These are phyloP conservation scores for Atherinomorus stipes DNA, from an alignment of 2,113 vertebrate genomes.

Conservation along the genomic window DNA sequence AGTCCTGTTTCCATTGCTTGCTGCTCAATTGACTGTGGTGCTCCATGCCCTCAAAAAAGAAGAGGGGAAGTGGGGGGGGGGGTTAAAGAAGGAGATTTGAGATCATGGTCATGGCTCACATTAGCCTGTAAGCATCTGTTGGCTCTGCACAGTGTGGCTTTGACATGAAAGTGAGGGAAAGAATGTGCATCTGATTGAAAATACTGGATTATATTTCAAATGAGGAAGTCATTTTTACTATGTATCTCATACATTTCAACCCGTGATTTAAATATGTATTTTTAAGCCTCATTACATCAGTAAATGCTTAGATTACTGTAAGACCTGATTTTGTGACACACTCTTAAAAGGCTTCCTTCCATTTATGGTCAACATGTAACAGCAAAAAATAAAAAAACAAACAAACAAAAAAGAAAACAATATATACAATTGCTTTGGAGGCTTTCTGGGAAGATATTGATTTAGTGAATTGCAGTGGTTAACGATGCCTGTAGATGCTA, in stretches of 20 bases:
- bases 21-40: slow-evolving; percentile 39
- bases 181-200: slow-evolving; percentile 3
- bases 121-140: slow-evolving; percentile 34
- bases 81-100: slow-evolving; percentile 21
- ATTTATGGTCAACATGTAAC: neutral
- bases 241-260: slow-evolving; percentile 20
- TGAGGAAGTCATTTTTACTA: slow-evolving; percentile 2
- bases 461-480: slow-evolving; percentile 59
- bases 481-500: slow-evolving; percentile 61
- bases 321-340: neutral
- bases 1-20: slow-evolving; percentile 58
- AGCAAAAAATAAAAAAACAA: slow-evolving; percentile 12
- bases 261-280: neutral
- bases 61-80: neutral
- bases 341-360: neutral
- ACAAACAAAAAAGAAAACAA: neutral
- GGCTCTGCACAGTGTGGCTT: slow-evolving; percentile 27
- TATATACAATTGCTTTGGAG: slow-evolving; percentile 42
- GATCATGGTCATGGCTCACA: slow-evolving; percentile 36
- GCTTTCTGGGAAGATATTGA: slow-evolving; percentile 72
- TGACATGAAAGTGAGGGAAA: slow-evolving; percentile 33
- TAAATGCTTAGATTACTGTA: slow-evolving; percentile 9
- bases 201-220: slow-evolving; percentile 13
- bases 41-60: slow-evolving; percentile 18
- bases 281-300: slow-evolving; percentile 5